phyloP scores from a whole-genome alignment of 2,113 vertebrate species.

The Paramisgurnus dabryanus region DNA sequence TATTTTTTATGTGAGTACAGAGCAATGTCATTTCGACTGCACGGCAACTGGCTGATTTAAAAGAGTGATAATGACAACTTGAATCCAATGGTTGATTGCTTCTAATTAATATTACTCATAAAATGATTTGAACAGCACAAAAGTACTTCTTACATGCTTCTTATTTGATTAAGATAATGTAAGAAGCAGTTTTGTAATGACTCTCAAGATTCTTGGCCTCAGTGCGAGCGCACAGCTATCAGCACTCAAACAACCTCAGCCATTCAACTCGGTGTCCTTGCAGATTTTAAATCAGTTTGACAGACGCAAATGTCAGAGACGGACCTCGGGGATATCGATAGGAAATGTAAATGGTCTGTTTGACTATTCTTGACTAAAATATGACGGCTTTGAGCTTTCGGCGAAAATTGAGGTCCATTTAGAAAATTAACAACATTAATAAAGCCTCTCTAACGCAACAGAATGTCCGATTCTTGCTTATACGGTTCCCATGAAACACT shows the following conservation, averaged over 20 bases:
- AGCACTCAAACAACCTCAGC: constrained; percentile 12
- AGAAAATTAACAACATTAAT: constrained; percentile 51
- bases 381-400: constrained; percentile 32
- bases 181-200: constrained; percentile 2
- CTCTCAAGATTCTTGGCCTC: neutral
- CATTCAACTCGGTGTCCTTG: neutral
- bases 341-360: constrained; percentile 9
- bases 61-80: constrained; percentile 15
- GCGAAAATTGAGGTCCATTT: constrained; percentile 47
- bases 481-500: constrained; percentile 39
- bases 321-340: constrained; percentile 22
- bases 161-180: constrained; percentile 30
- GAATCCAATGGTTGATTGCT: neutral
- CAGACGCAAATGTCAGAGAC: constrained; percentile 37
- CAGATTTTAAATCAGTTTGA: constrained; percentile 41
- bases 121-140: neutral
- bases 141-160: neutral
- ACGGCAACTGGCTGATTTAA: neutral
- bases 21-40: neutral
- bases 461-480: constrained; percentile 30
- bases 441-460: constrained; percentile 20
- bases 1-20: constrained; percentile 29
- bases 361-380: constrained; percentile 35
- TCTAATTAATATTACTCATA: constrained; percentile 13
- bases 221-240: neutral